Percentiles rank a stretch among this genome's conserved stretches.
These are phyloP conservation scores for Lepidurus packardi DNA, from an alignment of 1,140 invertebrate species.

Conservation along the genomic window DNA sequence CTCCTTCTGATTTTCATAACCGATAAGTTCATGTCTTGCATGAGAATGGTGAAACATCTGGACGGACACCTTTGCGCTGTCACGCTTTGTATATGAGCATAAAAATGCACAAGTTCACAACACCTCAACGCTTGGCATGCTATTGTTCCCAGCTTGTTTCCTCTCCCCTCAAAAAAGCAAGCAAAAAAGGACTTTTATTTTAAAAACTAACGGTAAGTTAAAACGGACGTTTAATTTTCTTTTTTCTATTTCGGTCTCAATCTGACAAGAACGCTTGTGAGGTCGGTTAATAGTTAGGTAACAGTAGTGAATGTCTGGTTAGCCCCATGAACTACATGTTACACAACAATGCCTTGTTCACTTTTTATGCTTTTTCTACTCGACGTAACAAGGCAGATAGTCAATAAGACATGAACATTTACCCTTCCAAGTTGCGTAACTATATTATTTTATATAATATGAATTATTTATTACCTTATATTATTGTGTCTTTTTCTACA, in stretches of 20 bases:
- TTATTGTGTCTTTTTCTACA: no score
- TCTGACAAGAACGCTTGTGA: not conserved
- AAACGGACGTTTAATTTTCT: not conserved
- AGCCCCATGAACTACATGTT: not conserved
- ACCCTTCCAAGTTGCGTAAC: not conserved
- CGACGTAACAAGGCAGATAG: not conserved
- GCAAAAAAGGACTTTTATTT: not conserved
- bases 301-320: slow-evolving; percentile 4
- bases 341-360: not conserved
- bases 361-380: no score
- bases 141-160: not conserved
- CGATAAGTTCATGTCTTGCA: slow-evolving; percentile 14
- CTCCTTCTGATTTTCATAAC: not conserved
- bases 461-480: no score
- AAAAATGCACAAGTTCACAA: not conserved
- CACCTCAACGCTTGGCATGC: not conserved
- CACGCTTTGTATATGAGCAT: not conserved
- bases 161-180: no score
- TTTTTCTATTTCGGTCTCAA: not conserved
- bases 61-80: not conserved
- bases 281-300: not conserved
- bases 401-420: not conserved
- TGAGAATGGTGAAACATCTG: not conserved
- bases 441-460: not conserved
- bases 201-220: not conserved